phyloP scores from a whole-genome alignment of 2,113 vertebrate genomes.

The Polypterus bichir region DNA sequence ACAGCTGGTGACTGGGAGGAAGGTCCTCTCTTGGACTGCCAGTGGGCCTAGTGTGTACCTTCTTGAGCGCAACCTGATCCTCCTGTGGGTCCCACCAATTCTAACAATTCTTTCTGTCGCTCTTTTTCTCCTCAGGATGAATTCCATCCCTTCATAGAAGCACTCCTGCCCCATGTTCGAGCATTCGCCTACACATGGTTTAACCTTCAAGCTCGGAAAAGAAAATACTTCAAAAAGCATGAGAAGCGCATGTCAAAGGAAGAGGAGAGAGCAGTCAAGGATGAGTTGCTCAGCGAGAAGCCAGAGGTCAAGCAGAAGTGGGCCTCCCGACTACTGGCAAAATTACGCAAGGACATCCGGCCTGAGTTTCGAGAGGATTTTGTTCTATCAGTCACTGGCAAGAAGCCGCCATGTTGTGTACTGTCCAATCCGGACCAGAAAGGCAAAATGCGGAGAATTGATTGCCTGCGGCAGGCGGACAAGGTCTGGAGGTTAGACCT shows the following conservation, averaged over 20 bases:
- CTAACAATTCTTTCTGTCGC: constrained; percentile 19
- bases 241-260: constrained; percentile 99
- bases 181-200: constrained; percentile 98
- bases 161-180: constrained; percentile 93
- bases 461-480: constrained; percentile 97
- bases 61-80: background rate
- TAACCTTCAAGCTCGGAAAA: constrained; percentile 96
- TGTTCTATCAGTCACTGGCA: constrained; percentile 93
- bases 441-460: constrained; percentile 97
- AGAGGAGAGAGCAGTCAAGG: constrained; percentile 96
- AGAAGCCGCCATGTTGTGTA: constrained; percentile 94
- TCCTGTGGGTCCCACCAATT: background rate
- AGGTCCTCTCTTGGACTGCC: background rate
- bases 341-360: constrained; percentile 95
- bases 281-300: constrained; percentile 93
- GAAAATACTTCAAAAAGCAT: constrained; percentile 99
- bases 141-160: constrained; percentile 99
- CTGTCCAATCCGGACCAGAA: constrained; percentile 99
- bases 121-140: constrained; percentile 69
- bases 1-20: too few relatives aligned
- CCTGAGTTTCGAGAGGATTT: constrained; percentile 98
- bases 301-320: constrained; percentile 98
- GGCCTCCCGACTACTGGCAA: constrained; percentile 94
- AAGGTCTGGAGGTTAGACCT: constrained; percentile 98
- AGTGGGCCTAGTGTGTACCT: background rate